Base-by-base conservation (phyloP, 2,113 vertebrate genomes). In the Quiscalus mexicanus region DNA sequence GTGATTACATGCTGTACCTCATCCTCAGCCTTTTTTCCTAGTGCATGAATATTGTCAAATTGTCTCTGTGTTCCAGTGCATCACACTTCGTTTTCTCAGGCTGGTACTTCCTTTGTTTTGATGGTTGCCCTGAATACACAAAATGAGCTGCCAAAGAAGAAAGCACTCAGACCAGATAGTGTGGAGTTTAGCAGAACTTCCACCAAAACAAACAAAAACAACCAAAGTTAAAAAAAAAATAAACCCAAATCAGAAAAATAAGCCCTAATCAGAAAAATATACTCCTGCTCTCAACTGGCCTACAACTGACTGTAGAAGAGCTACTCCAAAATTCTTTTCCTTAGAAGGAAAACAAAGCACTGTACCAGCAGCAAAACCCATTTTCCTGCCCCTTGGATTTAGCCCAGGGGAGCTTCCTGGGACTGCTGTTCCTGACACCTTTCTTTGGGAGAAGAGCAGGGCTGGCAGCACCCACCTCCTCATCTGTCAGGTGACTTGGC, bases 61-160 rank as follows among this genome's bases (percentile, higher is more conserved):
- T 65, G 79, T 87, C 89, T 91, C 49, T 45, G 30, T 58, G 30
- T 79, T 96, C 77, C 50, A 68, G 69, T 30, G 67, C 67, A 79
- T 94, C 81, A 87, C 55, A 49, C 41, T 94, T 94, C 31, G 47
- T 79, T 84, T 95, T 92, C 77, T 94, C 25, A 73, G 37, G 37
- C 63, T 89, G 41, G 59, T 82, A 50, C 25, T 82, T 84, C 73
- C 56, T 89, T 95, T 91, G 37, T 94, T 94, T 85, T 95, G 87
- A 76, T 89, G 65, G 53, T 71, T 91, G 49, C 42, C 81, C 74
- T 93, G 53, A 94, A 85, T 41, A 80, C 28, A 76, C 45, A 89
- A 93, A 95, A 84, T 37, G 53, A 91, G 70, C 85, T 87, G 49
- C n/a, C 11, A 44, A 77, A 70, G 41, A 39, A 86, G 60, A 87